Percentiles rank a stretch among this genome's conserved stretches.
Evolutionary conservation across 1,140 invertebrate genomes (phyloP).

Genomic region (Camponotus vicinus): DNA sequence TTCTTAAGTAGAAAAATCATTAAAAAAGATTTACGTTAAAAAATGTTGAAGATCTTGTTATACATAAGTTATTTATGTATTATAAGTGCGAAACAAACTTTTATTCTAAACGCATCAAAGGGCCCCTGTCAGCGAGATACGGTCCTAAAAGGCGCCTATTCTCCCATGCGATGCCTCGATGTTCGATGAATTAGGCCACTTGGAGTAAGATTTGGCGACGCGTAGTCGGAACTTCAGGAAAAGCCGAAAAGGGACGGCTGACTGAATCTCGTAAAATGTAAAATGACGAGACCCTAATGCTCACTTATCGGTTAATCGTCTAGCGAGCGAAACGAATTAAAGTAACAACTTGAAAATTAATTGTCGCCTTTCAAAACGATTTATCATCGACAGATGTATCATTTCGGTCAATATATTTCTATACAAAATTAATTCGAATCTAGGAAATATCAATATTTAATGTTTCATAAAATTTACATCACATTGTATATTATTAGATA

Average conservation of each 20-base stretch:
- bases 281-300: constrained; percentile 36
- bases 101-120: background rate
- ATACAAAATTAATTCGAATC: constrained; percentile 7
- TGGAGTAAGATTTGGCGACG: constrained; percentile 71
- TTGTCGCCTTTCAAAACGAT: background rate
- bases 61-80: background rate
- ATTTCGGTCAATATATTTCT: background rate
- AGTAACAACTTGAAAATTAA: background rate
- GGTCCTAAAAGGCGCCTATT: constrained; percentile 62
- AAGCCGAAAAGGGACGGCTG: constrained; percentile 10
- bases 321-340: constrained; percentile 62
- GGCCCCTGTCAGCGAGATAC: constrained; percentile 41
- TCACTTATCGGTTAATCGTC: constrained; percentile 51
- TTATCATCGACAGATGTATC: background rate
- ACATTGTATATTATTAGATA: background rate
- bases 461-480: background rate
- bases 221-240: constrained; percentile 67
- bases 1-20: background rate
- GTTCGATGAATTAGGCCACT: constrained; percentile 58
- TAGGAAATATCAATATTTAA: background rate
- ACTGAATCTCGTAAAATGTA: constrained; percentile 59
- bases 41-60: background rate
- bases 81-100: constrained; percentile 16
- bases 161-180: constrained; percentile 41
- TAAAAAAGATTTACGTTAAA: background rate